Evolutionary conservation across 2,888 invertebrate species (phyloP), one percentile per base, ranked within the genome.

Genomic region (Agonopterix alstromeriana): DNA sequence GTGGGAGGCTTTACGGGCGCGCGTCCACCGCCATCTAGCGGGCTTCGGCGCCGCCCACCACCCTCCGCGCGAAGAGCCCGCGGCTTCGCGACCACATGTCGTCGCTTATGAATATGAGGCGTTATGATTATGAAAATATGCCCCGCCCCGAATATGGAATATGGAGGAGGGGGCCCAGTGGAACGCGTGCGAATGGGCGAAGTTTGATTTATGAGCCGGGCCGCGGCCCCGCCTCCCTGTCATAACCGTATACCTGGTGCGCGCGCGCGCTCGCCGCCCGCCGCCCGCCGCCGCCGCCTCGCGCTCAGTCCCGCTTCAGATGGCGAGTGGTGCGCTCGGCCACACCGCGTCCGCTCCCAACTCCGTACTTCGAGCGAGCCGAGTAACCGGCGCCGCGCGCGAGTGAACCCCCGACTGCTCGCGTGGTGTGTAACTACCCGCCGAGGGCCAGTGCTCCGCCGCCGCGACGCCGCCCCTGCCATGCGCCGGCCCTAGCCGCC

Each of bases 191-290:
- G 89, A 88, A 89, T 87, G 88, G 89, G 84, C 87, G 84, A 88
- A 87, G 91, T 91, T 91, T 91, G 91, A 92, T 92, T 92, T 92
- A 92, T 92, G 91, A 92, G 90, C 83, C 82, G 77, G 77, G 27
- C 83, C 83, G 80, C 82, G 90, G 89, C 90, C 76, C 91, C 91
- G 91, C 92, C 92, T 76, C 90, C 89, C 90, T 91, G 92, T 92
- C 92, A 92, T 92, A 92, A 92, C 91, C 90, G 90, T 77, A 76
- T 85, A 86, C 83, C 88, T 87, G 89, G 90, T 90, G 91, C 90
- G 91, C 91, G 91, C 90, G 88, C 86, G 88, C 82, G 82, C 74
- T 60, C 64, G 57, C 70, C 75, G 76, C 73, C 74, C 69, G 64
- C 66, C 70, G 64, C 68, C 71, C 71, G 74, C 80, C 82, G 72